Conservation (phyloP, 1,140 invertebrate genomes). For the Drosophila setifemur region DNA sequence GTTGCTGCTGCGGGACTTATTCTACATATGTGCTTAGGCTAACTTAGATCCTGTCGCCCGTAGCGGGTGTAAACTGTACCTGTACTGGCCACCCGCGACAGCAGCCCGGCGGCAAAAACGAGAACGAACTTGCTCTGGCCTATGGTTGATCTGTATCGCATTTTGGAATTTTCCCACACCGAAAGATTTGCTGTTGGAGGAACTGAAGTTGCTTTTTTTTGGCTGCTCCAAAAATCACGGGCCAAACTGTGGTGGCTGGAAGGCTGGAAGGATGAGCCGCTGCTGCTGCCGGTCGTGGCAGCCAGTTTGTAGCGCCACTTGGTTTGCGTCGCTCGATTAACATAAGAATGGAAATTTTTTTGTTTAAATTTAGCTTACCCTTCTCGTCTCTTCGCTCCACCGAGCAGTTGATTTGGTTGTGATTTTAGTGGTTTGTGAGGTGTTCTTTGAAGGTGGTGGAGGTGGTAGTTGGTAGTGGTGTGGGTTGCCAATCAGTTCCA, state of each 20-base stretch:
- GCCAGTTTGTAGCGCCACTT: constrained; percentile 24
- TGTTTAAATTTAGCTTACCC: constrained; percentile 38
- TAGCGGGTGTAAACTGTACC: constrained; percentile 67
- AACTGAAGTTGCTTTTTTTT: constrained; percentile 37
- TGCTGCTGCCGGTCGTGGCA: constrained; percentile 1
- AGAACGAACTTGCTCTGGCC: constrained; percentile 43
- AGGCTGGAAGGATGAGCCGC: constrained; percentile 14
- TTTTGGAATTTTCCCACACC: constrained; percentile 60
- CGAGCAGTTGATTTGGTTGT: constrained; percentile 20
- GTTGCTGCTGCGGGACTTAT: constrained; percentile 23
- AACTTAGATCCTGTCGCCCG: constrained; percentile 40
- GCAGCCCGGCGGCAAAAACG: constrained; percentile 39
- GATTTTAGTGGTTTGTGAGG: constrained; percentile 34
- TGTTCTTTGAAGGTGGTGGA: constrained; percentile 35
- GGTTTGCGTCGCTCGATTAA: constrained; percentile 32
- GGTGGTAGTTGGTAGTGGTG: constrained; percentile 22
- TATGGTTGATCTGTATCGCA: constrained; percentile 41
- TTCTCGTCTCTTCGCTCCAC: constrained; percentile 35
- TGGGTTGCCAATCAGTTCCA: constrained; percentile 56
- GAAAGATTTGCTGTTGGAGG: constrained; percentile 31
- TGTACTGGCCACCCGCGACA: constrained; percentile 20
- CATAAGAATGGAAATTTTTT: constrained; percentile 14
- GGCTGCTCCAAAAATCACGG: constrained; percentile 31
- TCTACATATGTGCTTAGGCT: constrained; percentile 49
- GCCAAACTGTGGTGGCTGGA: constrained; percentile 20